Evolutionary conservation across 2,113 vertebrate species (phyloP).

Genomic region (Romanogobio albipinnatus): DNA sequence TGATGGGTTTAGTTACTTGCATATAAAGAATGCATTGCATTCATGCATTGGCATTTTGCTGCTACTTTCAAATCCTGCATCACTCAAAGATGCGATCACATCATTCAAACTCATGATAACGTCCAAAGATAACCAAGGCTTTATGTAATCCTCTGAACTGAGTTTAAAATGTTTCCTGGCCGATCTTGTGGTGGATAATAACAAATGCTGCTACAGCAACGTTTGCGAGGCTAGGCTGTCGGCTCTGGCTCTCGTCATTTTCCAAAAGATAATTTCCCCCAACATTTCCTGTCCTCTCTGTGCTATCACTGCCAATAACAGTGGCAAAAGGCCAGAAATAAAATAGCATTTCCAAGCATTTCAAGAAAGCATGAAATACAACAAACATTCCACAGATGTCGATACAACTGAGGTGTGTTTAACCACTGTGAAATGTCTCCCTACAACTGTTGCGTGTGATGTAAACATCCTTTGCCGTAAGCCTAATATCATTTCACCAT

Average conservation of each 20-base stretch:
- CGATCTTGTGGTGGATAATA: not conserved
- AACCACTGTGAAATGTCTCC: not conserved
- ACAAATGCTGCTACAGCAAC: not conserved
- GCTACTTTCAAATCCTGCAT: not conserved
- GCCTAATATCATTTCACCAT: not conserved
- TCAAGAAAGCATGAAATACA: conserved; percentile 6
- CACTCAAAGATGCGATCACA: not conserved
- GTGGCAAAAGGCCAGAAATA: conserved; percentile 5
- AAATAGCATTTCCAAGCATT: not conserved
- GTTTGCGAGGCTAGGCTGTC: not conserved
- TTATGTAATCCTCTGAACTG: not conserved
- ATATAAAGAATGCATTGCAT: no score
- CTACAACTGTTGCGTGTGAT: not conserved
- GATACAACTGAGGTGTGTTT: conserved; percentile 1
- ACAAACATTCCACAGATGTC: not conserved
- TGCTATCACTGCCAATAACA: not conserved
- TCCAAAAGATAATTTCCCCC: not conserved
- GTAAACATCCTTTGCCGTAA: conserved; percentile 10
- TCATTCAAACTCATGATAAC: conserved; percentile 4
- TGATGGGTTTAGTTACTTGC: no score
- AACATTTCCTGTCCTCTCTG: not conserved
- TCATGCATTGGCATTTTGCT: not conserved
- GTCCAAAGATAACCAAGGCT: not conserved
- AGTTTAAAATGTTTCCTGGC: not conserved
- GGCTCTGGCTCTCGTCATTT: conserved; percentile 5